Base-by-base conservation (phyloP, 2,888 invertebrate species). In the Crematogaster levior region DNA sequence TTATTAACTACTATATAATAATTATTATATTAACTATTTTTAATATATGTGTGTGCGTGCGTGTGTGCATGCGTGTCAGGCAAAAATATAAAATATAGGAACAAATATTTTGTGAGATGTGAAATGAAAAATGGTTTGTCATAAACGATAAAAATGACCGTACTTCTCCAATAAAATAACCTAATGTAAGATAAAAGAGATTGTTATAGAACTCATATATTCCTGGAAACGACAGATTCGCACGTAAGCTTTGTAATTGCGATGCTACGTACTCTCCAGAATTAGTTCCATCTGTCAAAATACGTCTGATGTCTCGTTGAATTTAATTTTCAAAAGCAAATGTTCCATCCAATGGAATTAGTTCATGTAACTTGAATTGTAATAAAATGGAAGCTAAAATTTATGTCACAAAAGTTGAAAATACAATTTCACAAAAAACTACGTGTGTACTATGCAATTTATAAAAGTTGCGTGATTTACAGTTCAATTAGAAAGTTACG, bases 231-330 rank as follows among this genome's bases (percentile, higher is more conserved):
- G 66, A 53, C 66, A 53, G 53, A 66, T 66, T 75, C 40, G 53
- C 68, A n/a, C 37, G 56, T 43, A 51, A 77, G 18, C 43, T 30
- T 68, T 56, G 56, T 77, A 56, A 77, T 77, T 77, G 68, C 77
- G 43, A 56, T 56, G 40, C 21, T 56, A 27, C 43, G 77, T 68
- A 77, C 68, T 77, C 68, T 56, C 34, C 21, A 53, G 66, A 66
- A 77, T 56, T 77, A 77, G 56, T 77, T 68, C 34, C 40, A 68
- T 56, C 70, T 56, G 66, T 65, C 66, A 66, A 63, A 75, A 51
- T 30, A 30, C 61, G 65, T 65, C 40, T 51, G 60, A 30, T 40
- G 40, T 46, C 58, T 60, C 66, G 68, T 43, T 51, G 51, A 65
- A 75, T 66, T 75, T 75, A 75, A 75, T 65, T 66, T 75, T 7